A percentile compares a stretch with the other conserved stretches of the same genome.
These are phyloP conservation scores for Pseudorasbora parva DNA, from an alignment of 2,113 vertebrate species.

Conservation along the genomic window DNA sequence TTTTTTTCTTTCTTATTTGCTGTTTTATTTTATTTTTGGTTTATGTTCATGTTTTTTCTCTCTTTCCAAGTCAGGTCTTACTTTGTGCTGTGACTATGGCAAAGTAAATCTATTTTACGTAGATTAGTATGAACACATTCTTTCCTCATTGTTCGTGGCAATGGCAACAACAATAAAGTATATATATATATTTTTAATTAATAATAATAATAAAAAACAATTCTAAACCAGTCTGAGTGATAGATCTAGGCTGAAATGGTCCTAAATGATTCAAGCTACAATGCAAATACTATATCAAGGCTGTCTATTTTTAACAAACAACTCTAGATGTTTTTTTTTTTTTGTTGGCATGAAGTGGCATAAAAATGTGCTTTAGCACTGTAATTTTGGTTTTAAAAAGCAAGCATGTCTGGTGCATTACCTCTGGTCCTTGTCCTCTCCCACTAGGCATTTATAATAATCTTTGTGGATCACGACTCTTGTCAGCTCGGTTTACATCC, in stretches of 20 bases:
- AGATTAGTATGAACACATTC: background rate
- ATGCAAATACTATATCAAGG: background rate
- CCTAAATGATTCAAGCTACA: background rate
- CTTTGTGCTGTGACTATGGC: background rate
- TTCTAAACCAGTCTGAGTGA: background rate
- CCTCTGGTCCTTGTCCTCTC: conserved; percentile 33
- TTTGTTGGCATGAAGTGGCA: background rate
- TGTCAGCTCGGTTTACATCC: background rate
- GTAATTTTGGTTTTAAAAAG: conserved; percentile 3
- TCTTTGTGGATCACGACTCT: conserved; percentile 24
- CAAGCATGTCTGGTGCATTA: background rate
- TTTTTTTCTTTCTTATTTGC: background rate
- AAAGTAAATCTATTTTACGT: background rate
- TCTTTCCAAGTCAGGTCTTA: background rate
- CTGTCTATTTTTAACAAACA: conserved; percentile 3
- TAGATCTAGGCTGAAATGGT: background rate
- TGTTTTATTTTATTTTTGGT: background rate
- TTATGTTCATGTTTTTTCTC: background rate
- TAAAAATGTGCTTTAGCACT: background rate
- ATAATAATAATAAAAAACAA: background rate
- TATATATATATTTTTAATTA: no score
- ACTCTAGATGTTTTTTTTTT: background rate
- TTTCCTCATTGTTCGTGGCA: background rate
- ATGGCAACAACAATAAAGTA: background rate
- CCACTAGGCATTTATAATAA: background rate